Evolutionary conservation across 2,113 vertebrate species (phyloP), one percentile per base, ranked within the genome.

Genomic region (Semicossyphus pulcher): DNA sequence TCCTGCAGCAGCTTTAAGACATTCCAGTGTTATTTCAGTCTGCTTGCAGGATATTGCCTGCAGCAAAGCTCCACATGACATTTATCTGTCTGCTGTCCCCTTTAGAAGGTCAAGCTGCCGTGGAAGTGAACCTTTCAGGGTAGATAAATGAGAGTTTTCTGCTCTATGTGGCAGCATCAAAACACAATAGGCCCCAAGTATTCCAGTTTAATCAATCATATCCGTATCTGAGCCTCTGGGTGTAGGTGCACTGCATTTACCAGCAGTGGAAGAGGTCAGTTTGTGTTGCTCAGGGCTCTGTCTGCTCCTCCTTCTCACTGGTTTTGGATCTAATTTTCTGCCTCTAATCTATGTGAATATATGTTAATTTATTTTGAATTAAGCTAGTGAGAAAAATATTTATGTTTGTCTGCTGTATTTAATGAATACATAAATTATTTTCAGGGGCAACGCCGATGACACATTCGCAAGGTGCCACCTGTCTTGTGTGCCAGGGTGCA

Each of bases 381-480:
- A n/a, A 44, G 41, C 18, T 8, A 7, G 18, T 9, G 41, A 1
- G 15, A 41, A 41, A 44, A 1, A 29, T 21, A 14, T 57, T 20
- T 60, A 3, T 29, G 31, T 20, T 29, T 29, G 47, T 69, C 9
- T 41, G 32, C 64, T 7, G 15, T 7, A 59, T 74, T 28, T 26
- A 53, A 52, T 56, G 37, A 78, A 84, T 64, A 42, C 29, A 70
- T 80, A 53, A 49, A 69, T 76, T 26, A 65, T 84, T 73, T 84
- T 78, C 18, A 49, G 28, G 53, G 60, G 39, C 66, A 65, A 32
- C 37, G 21, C 39, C 37, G 7, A 37, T 69, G 72, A 70, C 68
- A 83, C 63, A 77, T 78, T 78, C 65, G 58, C 78, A 83, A 78
- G 67, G 66, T 82, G 80, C 78, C 76, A 79, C 77, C 85, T 87